phyloP scores from a whole-genome alignment of 1,140 invertebrate species.

The Drosophila pachea region DNA sequence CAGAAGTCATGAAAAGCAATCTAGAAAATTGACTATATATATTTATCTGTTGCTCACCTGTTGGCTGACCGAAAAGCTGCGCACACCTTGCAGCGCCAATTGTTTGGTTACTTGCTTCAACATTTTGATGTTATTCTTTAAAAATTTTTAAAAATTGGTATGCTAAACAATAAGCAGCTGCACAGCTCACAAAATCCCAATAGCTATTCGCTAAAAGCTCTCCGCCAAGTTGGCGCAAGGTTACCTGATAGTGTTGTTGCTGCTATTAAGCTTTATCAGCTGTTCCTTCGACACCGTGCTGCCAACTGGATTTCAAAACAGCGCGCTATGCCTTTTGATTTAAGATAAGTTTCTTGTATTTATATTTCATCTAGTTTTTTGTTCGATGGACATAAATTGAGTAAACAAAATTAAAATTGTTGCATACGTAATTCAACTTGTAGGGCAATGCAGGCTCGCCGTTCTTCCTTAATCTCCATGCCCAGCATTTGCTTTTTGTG shows the following conservation, averaged over 20 bases:
- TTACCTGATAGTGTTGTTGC: constrained; percentile 19
- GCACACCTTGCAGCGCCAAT: constrained; percentile 75
- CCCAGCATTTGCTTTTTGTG: constrained; percentile 83
- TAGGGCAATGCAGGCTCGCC: constrained; percentile 83
- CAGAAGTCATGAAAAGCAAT: background rate
- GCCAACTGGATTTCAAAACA: constrained; percentile 32
- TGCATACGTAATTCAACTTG: constrained; percentile 81
- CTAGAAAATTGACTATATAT: background rate
- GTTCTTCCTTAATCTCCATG: constrained; percentile 84
- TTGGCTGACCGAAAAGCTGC: constrained; percentile 71
- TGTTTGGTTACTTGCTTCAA: constrained; percentile 78
- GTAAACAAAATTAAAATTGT: constrained; percentile 58
- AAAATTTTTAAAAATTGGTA: constrained; percentile 52
- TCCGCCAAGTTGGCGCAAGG: constrained; percentile 34
- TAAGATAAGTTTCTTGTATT: constrained; percentile 28
- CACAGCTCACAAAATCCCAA: constrained; percentile 61
- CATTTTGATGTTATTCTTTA: constrained; percentile 60
- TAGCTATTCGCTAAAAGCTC: constrained; percentile 50
- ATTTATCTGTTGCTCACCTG: constrained; percentile 57
- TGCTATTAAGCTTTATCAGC: constrained; percentile 18
- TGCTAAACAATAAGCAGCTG: constrained; percentile 46
- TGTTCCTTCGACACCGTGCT: constrained; percentile 24
- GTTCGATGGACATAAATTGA: constrained; percentile 35
- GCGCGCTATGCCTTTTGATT: constrained; percentile 20
- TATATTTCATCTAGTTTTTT: constrained; percentile 27